Base-by-base conservation (phyloP, 2,797 vertebrate species). In the Lophius americanus region DNA sequence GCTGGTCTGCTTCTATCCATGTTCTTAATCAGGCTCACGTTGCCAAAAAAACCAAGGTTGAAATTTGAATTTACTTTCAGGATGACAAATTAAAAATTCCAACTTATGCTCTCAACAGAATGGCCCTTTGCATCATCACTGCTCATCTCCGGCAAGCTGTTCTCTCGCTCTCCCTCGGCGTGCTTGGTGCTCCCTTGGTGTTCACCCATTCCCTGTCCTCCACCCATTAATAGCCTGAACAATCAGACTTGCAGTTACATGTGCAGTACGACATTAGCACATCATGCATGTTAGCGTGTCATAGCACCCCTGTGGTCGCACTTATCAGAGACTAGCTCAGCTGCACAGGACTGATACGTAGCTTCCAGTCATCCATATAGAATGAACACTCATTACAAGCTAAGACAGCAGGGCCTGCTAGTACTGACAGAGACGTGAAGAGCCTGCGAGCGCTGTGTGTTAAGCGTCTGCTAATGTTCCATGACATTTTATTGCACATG, bases 101-200 rank as follows among this genome's bases (percentile, higher is more conserved):
- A 60, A 70, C 53, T 76, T 75, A 68, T 62, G 73, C 73, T 67
- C 53, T 59, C 64, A 60, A n/a, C 77, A 86, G 74, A 89, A 82
- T 81, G 67, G 69, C 51, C 47, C 57, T 78, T 75, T 79, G 59
- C 73, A 60, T 81, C 73, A 42, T 69, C 58, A 69, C 73, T 76
- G 74, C 73, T 72, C 58, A 44, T 67, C 60, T 35, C 64, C 60
- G 54, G 44, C 73, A 69, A 68, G 68, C 67, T 72, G 49, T 79
- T 65, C 54, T 0, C 51, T 63, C 64, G 56, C 36, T 47, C 68
- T 63, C 64, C 57, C 36, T 47, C 68, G 53, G 62, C 9, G 1
- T 36, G 62, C 49, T 50, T 3, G 0, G 0, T 4, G 35, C 33
- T 46, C 35, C 38, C 49, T 14, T 8, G 33, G 38, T 49, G 42